Evolutionary conservation across 2,797 vertebrate genomes (phyloP).

Genomic region (Mergus octosetaceus): DNA sequence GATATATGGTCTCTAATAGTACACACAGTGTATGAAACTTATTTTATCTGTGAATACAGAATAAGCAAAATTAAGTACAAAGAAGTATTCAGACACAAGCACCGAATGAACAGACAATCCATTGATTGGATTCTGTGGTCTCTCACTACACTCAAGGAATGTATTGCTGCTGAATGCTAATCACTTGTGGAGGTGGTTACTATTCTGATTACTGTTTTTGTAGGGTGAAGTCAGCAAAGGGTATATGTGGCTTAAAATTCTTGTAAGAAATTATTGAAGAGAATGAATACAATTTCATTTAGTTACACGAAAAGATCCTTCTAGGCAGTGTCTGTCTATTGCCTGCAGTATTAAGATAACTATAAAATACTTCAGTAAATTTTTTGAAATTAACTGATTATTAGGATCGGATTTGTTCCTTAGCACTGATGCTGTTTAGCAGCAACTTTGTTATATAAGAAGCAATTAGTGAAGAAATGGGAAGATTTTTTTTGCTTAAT

Average conservation of each 20-base stretch:
- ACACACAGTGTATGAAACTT: neutral
- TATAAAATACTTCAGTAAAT: slow-evolving; percentile 63
- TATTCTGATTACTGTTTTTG: slow-evolving; percentile 1
- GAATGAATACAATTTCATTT: slow-evolving; percentile 68
- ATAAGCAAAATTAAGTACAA: slow-evolving; percentile 16
- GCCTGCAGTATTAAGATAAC: slow-evolving; percentile 74
- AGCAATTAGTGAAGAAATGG: slow-evolving; percentile 67
- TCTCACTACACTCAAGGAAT: neutral
- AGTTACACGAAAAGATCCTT: slow-evolving; percentile 72
- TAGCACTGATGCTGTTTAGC: neutral
- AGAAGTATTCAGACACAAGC: slow-evolving; percentile 6
- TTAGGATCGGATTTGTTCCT: slow-evolving; percentile 35
- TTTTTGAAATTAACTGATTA: slow-evolving; percentile 63
- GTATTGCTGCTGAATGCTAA: slow-evolving; percentile 18
- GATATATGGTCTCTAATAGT: neutral
- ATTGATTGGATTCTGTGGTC: neutral
- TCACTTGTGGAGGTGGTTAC: neutral
- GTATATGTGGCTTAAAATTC: slow-evolving; percentile 20
- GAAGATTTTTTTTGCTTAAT: slow-evolving; percentile 70
- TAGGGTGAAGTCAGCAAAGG: neutral
- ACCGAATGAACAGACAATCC: neutral
- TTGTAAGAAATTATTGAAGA: slow-evolving; percentile 67
- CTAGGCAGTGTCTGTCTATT: slow-evolving; percentile 50
- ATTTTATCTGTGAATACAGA: neutral
- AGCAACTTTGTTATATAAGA: slow-evolving; percentile 15